Evolutionary conservation across 2,113 vertebrate genomes (phyloP).

Genomic region (Silurus asotus): DNA sequence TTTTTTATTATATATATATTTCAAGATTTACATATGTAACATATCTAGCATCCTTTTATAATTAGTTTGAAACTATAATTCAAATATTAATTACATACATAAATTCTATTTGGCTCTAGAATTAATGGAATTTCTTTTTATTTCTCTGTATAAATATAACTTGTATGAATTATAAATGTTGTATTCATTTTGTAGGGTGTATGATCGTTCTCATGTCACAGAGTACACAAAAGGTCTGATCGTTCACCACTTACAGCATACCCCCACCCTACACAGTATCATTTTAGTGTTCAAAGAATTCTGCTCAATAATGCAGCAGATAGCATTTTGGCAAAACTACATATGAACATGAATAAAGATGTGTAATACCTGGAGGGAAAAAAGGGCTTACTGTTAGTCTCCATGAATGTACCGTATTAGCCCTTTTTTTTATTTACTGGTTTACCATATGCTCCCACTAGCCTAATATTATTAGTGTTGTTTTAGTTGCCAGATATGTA

Average conservation of each 20-base stretch:
- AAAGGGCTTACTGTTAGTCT: neutral
- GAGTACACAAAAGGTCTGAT: neutral
- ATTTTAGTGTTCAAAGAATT: neutral
- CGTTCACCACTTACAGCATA: neutral
- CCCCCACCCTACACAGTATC: neutral
- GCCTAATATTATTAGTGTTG: neutral
- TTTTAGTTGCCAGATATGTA: slow-evolving; percentile 4
- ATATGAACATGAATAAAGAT: neutral
- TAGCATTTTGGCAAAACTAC: neutral
- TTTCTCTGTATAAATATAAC: neutral
- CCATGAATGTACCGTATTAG: neutral
- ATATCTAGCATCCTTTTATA: neutral
- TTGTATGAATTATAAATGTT: neutral
- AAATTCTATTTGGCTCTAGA: neutral
- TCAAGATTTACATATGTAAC: neutral
- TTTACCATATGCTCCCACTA: neutral
- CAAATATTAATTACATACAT: neutral
- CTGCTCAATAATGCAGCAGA: neutral
- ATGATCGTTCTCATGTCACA: neutral
- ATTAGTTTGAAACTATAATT: neutral
- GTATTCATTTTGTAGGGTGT: neutral
- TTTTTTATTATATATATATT: no score
- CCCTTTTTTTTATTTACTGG: neutral
- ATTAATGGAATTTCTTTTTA: neutral
- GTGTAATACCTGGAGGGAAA: neutral